Evolutionary conservation across 2,797 vertebrate genomes (phyloP).

Genomic region (Neostethus bicornis): DNA sequence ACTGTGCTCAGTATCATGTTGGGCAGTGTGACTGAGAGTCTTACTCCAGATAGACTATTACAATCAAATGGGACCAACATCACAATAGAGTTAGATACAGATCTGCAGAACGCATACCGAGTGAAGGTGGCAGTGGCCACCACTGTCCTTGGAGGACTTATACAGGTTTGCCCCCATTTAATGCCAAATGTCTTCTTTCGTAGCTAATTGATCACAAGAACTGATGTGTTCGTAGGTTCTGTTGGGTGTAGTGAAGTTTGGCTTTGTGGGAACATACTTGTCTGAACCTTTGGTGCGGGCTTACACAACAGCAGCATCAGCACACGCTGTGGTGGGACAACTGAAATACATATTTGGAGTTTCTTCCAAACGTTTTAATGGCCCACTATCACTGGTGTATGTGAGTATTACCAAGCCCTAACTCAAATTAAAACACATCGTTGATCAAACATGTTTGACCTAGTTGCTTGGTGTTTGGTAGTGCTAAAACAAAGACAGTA

Average conservation of each 20-base stretch:
- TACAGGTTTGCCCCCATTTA: constrained; percentile 83
- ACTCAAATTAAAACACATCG: constrained; percentile 4
- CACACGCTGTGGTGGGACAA: constrained; percentile 91
- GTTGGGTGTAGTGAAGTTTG: constrained; percentile 90
- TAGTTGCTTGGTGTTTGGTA: constrained; percentile 1
- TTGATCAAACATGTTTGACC: constrained; percentile 6
- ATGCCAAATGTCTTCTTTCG: background rate
- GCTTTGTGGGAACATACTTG: constrained; percentile 95
- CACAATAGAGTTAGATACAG: constrained; percentile 73
- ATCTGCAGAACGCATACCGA: constrained; percentile 75
- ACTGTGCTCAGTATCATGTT: constrained; percentile 97
- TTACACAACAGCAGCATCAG: constrained; percentile 91
- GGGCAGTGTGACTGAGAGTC: constrained; percentile 88
- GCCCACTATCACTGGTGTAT: constrained; percentile 81
- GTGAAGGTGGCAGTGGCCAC: constrained; percentile 89
- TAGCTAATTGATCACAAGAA: constrained; percentile 7
- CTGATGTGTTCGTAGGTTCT: constrained; percentile 78
- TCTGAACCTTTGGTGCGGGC: constrained; percentile 93
- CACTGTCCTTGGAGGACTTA: constrained; percentile 88
- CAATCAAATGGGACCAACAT: constrained; percentile 76
- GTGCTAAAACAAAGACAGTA: background rate
- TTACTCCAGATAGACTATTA: constrained; percentile 82
- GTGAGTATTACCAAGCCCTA: constrained; percentile 69
- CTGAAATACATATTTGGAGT: constrained; percentile 91
- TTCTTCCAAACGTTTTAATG: constrained; percentile 74